Evolutionary conservation across 2,797 vertebrate genomes (phyloP).

Genomic region (Tinamus major): DNA sequence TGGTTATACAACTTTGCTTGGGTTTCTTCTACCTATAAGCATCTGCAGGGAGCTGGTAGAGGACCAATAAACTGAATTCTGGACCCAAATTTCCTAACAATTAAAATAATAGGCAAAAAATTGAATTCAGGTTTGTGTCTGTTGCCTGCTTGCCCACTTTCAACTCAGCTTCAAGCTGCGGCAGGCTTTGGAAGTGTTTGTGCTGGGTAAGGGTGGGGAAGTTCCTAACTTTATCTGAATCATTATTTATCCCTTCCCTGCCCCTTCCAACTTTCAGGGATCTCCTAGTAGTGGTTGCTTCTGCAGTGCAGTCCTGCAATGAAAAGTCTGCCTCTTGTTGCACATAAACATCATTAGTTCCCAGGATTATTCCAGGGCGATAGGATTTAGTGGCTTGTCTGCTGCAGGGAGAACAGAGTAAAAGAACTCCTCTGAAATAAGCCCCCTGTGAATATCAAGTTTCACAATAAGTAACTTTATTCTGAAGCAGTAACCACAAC

Average conservation of each 20-base stretch:
- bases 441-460: neutral
- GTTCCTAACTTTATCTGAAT: neutral
- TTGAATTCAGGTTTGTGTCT: neutral
- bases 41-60: neutral
- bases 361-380: neutral
- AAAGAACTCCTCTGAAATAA: neutral
- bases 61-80: neutral
- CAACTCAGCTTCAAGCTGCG: neutral
- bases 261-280: neutral
- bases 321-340: slow-evolving; percentile 25
- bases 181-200: neutral
- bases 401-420: neutral
- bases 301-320: neutral
- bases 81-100: neutral
- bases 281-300: neutral
- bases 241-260: neutral
- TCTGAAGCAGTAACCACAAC: neutral
- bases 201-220: neutral
- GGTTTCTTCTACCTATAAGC: neutral
- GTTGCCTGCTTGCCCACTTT: neutral
- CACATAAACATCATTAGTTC: neutral
- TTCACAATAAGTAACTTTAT: neutral
- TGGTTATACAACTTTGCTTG: neutral
- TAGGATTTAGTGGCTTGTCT: neutral
- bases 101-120: neutral